Conservation (phyloP, 1,140 invertebrate genomes). For the Alviniconcha marisindica region DNA sequence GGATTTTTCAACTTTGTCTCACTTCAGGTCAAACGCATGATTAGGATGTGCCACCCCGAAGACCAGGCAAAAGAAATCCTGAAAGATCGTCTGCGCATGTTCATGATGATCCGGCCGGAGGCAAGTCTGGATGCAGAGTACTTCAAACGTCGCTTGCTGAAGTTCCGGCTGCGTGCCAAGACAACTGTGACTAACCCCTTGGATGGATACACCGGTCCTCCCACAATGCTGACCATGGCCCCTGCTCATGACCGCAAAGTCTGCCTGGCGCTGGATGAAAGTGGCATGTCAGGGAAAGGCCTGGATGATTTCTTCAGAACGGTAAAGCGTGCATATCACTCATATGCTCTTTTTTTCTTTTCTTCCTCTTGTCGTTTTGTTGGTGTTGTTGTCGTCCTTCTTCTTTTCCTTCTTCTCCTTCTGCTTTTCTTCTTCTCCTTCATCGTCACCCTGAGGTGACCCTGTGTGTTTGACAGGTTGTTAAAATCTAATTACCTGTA, state of each 20-base stretch:
- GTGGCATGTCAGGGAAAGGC: constrained; percentile 2
- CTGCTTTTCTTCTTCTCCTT: too few relatives aligned
- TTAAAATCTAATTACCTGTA: too few relatives aligned
- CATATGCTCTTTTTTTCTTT: too few relatives aligned
- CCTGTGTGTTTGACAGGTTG: too few relatives aligned
- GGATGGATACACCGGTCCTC: background rate
- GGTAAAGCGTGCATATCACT: too few relatives aligned
- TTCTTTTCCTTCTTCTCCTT: too few relatives aligned
- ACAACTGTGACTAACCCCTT: background rate
- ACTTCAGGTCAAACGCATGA: background rate
- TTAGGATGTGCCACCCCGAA: background rate
- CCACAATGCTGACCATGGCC: background rate
- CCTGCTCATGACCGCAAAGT: background rate
- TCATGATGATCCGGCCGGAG: background rate
- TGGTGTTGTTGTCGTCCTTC: too few relatives aligned
- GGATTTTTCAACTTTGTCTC: background rate
- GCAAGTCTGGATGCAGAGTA: background rate
- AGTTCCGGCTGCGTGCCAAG: constrained; percentile 1
- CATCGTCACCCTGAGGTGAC: too few relatives aligned
- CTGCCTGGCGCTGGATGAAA: constrained; percentile 22
- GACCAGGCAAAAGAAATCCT: background rate
- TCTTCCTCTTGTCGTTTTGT: too few relatives aligned
- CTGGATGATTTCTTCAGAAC: background rate
- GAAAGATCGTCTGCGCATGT: background rate
- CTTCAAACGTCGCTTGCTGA: background rate